These are phyloP conservation scores for Keiferia lycopersicella DNA, from an alignment of 2,888 invertebrate genomes.

Conservation along the genomic window DNA sequence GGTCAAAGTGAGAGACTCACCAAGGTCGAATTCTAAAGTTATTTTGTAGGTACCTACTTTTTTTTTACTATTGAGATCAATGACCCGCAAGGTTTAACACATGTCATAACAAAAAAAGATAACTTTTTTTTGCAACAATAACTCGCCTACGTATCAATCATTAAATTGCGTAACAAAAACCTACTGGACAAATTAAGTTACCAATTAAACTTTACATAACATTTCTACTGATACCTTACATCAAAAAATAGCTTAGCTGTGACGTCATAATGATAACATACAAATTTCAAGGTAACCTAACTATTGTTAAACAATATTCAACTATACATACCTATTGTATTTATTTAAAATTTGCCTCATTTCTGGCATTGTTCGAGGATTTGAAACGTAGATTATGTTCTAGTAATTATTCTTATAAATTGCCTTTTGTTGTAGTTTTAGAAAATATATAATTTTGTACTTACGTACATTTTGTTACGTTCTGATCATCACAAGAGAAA, in stretches of 20 bases:
- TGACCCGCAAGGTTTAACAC: no score
- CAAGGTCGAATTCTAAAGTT: background rate
- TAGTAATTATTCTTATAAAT: background rate
- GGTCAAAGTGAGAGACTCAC: no score
- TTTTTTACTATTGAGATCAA: no score
- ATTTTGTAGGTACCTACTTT: no score
- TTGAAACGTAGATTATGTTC: background rate
- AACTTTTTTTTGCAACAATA: background rate
- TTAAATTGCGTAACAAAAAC: background rate
- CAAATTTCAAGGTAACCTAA: background rate
- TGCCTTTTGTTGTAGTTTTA: no score
- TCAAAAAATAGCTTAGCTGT: background rate
- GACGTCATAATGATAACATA: background rate
- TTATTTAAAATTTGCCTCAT: background rate
- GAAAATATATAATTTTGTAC: no score
- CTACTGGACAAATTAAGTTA: background rate
- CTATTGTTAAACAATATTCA: background rate
- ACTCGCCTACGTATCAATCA: background rate
- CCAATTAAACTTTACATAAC: conserved; percentile 11
- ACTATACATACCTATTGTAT: background rate
- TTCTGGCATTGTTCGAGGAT: background rate
- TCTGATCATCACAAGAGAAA: no score
- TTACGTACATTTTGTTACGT: no score
- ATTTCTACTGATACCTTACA: background rate
- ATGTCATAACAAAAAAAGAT: no score